Evolutionary conservation across 2,113 vertebrate species (phyloP).

Genomic region (Sprattus sprattus): DNA sequence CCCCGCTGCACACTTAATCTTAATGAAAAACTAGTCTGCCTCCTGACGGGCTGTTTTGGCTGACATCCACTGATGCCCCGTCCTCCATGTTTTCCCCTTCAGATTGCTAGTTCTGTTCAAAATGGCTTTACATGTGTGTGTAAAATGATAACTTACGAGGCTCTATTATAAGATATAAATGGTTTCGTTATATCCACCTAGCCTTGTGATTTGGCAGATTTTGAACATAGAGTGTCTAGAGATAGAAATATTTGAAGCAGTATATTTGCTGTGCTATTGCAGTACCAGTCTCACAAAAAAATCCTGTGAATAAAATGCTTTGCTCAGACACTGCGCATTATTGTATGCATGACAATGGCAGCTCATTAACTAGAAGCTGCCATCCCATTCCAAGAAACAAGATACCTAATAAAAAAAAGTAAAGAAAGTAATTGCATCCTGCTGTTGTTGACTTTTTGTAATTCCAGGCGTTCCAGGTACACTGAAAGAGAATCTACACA

Average conservation of each 20-base stretch:
- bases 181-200: background rate
- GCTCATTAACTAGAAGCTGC: constrained; percentile 55
- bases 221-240: background rate
- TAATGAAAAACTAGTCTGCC: constrained; percentile 68
- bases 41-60: constrained; percentile 59
- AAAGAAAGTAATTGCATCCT: constrained; percentile 55
- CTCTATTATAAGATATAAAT: background rate
- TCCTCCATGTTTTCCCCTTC: constrained; percentile 47
- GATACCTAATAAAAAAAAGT: constrained; percentile 49
- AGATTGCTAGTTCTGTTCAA: constrained; percentile 6
- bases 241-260: background rate
- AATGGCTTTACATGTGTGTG: background rate
- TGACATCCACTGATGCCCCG: constrained; percentile 60
- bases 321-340: background rate
- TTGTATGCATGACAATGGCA: background rate
- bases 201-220: background rate
- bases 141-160: background rate
- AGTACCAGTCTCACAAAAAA: background rate
- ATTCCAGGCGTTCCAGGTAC: constrained; percentile 45
- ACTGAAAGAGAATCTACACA: constrained; percentile 38
- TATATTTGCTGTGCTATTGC: background rate
- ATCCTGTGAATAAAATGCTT: constrained; percentile 10
- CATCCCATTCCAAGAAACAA: constrained; percentile 51
- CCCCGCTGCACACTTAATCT: constrained; percentile 66
- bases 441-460: constrained; percentile 40